A percentile compares a stretch with the other conserved stretches of the same genome.
These are phyloP conservation scores for Phalanger gymnotis DNA, from an alignment of 2,797 vertebrate species.

Conservation along the genomic window DNA sequence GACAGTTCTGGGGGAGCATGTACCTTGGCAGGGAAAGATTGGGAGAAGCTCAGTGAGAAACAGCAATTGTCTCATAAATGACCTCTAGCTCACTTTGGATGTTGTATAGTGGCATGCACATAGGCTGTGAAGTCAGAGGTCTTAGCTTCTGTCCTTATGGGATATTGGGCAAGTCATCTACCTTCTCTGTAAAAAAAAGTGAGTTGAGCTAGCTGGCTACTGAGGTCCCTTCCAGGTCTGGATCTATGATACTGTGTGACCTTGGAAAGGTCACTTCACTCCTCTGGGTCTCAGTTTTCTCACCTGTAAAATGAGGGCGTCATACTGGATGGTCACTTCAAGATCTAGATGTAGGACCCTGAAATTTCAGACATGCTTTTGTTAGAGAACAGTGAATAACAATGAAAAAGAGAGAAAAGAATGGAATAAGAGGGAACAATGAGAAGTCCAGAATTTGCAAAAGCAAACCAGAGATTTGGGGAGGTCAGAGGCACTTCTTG, in stretches of 20 bases:
- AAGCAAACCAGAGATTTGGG: not conserved
- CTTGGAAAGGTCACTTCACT: not conserved
- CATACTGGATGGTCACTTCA: not conserved
- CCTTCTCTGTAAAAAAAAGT: not conserved
- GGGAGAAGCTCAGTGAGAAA: conserved; percentile 29
- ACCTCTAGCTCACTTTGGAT: conserved; percentile 8
- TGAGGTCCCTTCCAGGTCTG: not conserved
- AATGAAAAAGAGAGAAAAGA: not conserved
- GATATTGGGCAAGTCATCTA: not conserved
- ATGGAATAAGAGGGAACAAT: not conserved
- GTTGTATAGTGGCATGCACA: not conserved
- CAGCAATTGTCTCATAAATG: conserved; percentile 40
- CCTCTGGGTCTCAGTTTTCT: not conserved
- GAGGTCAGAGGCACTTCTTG: not conserved
- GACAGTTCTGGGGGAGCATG: conserved; percentile 33
- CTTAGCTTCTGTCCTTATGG: not conserved
- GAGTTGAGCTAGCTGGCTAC: not conserved
- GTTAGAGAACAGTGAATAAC: not conserved
- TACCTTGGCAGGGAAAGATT: conserved; percentile 54
- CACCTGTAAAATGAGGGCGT: not conserved
- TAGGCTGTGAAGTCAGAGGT: not conserved
- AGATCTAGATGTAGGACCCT: not conserved
- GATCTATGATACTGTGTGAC: not conserved
- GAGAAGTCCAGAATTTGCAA: conserved; percentile 11
- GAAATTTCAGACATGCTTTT: not conserved